These are phyloP conservation scores for Scleropages formosus DNA, from an alignment of 2,797 vertebrate genomes.

Conservation along the genomic window DNA sequence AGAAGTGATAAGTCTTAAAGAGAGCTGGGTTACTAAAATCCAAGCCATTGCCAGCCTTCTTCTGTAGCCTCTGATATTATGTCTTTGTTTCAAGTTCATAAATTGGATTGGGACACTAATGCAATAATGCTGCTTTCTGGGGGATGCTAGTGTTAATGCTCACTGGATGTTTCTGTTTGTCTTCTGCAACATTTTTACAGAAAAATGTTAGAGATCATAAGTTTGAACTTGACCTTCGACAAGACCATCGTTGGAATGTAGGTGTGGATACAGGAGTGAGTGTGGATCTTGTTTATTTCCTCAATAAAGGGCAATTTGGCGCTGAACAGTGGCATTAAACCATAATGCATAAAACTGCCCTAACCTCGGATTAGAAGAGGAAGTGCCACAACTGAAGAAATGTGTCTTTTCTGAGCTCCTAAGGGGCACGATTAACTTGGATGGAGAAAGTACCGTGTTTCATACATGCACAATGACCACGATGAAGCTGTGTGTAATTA, in stretches of 20 bases:
- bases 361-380: slow-evolving; percentile 7
- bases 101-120: no score
- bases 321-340: neutral
- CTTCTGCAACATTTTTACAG: neutral
- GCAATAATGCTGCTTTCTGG: no score
- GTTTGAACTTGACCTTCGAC: neutral
- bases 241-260: neutral
- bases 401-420: neutral
- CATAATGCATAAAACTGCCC: neutral
- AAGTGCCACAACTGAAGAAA: slow-evolving; percentile 1
- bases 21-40: no score
- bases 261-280: slow-evolving; percentile 16
- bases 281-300: slow-evolving; percentile 23
- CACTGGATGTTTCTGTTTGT: no score
- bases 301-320: slow-evolving; percentile 4
- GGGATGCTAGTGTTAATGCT: no score
- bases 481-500: neutral
- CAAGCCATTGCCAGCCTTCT: no score
- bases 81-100: no score
- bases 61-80: no score
- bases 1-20: no score
- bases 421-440: neutral
- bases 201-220: no score
- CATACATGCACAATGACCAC: neutral
- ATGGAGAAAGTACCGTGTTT: neutral